Conservation (phyloP, 2,113 vertebrate genomes). For the Chunga burmeisteri region DNA sequence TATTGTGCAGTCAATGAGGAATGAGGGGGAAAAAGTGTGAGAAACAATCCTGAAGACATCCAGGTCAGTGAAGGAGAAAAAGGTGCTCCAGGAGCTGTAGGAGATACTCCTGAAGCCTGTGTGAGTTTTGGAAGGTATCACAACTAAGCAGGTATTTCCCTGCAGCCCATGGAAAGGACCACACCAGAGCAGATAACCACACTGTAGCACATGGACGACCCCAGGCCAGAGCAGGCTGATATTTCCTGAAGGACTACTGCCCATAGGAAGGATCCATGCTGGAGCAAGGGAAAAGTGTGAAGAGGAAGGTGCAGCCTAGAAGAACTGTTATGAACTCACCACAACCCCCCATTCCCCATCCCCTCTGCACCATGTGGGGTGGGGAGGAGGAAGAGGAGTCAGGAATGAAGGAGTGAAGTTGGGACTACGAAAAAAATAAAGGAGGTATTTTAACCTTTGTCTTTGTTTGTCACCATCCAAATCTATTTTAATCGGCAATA, state of each 20-base stretch:
- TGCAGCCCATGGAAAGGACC: background rate
- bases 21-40: background rate
- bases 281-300: background rate
- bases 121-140: background rate
- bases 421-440: background rate
- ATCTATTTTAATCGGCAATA: background rate
- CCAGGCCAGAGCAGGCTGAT: background rate
- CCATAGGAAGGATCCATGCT: background rate
- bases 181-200: background rate
- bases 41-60: background rate
- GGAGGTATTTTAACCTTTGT: background rate
- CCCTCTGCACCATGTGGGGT: background rate
- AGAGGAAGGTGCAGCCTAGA: background rate
- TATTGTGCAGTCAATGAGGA: background rate
- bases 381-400: background rate
- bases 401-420: background rate
- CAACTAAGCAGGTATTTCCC: background rate
- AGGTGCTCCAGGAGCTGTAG: background rate
- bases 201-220: background rate
- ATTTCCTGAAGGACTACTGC: background rate
- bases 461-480: background rate
- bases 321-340: background rate
- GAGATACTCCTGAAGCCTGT: background rate
- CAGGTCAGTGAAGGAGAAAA: background rate
- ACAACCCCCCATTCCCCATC: background rate